phyloP scores from a whole-genome alignment of 1,140 invertebrate species.

The Sinonovacula constricta region DNA sequence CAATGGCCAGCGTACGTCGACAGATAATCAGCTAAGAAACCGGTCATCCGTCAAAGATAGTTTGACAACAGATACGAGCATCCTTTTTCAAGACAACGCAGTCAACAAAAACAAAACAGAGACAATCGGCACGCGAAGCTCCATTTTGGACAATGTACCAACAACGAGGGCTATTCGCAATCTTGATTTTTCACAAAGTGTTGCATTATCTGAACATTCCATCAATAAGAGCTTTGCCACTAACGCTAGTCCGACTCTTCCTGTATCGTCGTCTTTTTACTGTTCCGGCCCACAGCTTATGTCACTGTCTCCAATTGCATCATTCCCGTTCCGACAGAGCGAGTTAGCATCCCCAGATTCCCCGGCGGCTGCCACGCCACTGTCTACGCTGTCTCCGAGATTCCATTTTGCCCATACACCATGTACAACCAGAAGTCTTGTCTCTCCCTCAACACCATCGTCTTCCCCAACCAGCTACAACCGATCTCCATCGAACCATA shows the following conservation, averaged over 20 bases:
- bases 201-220: too few relatives aligned
- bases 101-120: background rate
- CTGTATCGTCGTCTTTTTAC: background rate
- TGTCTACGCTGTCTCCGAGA: slow-evolving; percentile 3
- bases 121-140: too few relatives aligned
- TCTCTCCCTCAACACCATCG: too few relatives aligned
- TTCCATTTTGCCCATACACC: background rate
- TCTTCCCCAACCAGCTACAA: too few relatives aligned
- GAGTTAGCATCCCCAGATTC: slow-evolving; percentile 55
- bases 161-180: too few relatives aligned
- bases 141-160: too few relatives aligned
- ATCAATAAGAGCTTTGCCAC: too few relatives aligned
- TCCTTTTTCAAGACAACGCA: background rate
- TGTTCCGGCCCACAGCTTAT: background rate
- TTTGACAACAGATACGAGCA: background rate
- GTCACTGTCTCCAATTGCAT: slow-evolving; percentile 51
- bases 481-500: too few relatives aligned
- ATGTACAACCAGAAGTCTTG: background rate
- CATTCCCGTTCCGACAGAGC: slow-evolving; percentile 53
- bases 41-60: background rate
- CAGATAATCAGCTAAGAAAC: background rate
- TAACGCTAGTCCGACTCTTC: background rate
- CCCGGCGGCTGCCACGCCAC: background rate
- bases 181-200: too few relatives aligned
- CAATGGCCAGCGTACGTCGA: background rate